Percentiles rank a stretch among this genome's conserved stretches.
These are phyloP conservation scores for Pagrus major DNA, from an alignment of 2,113 vertebrate species.

Conservation along the genomic window DNA sequence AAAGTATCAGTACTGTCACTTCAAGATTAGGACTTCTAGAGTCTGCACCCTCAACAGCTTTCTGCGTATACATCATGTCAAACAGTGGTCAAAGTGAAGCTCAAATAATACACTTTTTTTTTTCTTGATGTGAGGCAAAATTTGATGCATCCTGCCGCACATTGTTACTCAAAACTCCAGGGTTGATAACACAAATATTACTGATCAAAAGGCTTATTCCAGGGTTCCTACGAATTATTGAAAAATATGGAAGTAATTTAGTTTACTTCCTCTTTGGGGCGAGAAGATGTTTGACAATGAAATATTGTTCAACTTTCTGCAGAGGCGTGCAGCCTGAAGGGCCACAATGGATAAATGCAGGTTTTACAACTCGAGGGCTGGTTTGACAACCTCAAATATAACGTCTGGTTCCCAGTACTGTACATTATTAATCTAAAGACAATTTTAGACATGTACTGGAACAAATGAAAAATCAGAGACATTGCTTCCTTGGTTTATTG, in stretches of 20 bases:
- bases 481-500: not conserved
- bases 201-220: too few species aligned
- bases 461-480: not conserved
- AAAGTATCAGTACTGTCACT: not conserved
- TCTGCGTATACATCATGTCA: not conserved
- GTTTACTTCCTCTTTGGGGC: too few species aligned
- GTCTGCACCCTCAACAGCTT: not conserved
- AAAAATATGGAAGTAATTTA: too few species aligned
- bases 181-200: too few species aligned
- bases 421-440: not conserved
- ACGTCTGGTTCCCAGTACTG: not conserved
- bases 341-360: too few species aligned
- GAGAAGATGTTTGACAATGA: too few species aligned
- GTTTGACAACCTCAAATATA: too few species aligned
- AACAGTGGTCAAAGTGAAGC: not conserved
- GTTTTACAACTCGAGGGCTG: too few species aligned
- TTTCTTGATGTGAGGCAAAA: not conserved
- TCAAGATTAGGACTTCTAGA: not conserved
- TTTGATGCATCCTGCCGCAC: not conserved
- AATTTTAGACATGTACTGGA: not conserved
- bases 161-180: too few species aligned
- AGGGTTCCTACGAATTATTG: too few species aligned
- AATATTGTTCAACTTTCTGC: too few species aligned
- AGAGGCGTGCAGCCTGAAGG: too few species aligned
- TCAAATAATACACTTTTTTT: not conserved